Conservation (phyloP, 2,797 vertebrate genomes). For the Taeniopygia guttata region DNA sequence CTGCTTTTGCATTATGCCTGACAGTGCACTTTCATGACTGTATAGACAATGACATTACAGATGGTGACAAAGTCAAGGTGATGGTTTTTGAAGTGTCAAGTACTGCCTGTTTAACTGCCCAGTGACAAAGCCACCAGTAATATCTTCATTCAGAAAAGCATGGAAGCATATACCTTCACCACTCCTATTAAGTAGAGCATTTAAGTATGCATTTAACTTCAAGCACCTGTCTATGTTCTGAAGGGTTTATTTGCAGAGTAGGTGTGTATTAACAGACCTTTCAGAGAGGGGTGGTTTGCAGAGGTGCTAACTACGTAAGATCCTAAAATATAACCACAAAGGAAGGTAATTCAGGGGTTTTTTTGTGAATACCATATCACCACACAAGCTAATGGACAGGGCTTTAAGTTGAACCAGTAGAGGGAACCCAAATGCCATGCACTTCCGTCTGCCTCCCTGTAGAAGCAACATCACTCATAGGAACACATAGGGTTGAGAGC, state of each 20-base stretch:
- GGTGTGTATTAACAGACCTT: neutral
- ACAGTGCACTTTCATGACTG: neutral
- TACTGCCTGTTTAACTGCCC: neutral
- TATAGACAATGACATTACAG: neutral
- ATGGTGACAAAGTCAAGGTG: neutral
- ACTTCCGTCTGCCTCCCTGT: fast-evolving
- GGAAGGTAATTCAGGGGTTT: neutral
- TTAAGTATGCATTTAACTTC: neutral
- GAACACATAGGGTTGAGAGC: neutral
- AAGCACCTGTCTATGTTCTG: neutral
- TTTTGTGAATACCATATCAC: neutral
- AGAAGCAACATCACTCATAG: fast-evolving
- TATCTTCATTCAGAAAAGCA: neutral
- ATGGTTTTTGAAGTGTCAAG: neutral
- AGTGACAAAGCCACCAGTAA: neutral
- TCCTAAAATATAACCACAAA: neutral
- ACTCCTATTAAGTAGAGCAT: neutral
- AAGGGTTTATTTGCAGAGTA: neutral
- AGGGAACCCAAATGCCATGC: conserved; percentile 14
- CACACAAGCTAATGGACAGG: neutral
- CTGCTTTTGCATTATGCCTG: neutral
- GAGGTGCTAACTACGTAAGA: neutral
- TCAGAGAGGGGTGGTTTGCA: neutral
- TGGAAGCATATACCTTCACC: neutral
- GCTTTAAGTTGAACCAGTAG: neutral